These are phyloP conservation scores for Notarius lentiginosus DNA, from an alignment of 2,113 vertebrate species.

Conservation along the genomic window DNA sequence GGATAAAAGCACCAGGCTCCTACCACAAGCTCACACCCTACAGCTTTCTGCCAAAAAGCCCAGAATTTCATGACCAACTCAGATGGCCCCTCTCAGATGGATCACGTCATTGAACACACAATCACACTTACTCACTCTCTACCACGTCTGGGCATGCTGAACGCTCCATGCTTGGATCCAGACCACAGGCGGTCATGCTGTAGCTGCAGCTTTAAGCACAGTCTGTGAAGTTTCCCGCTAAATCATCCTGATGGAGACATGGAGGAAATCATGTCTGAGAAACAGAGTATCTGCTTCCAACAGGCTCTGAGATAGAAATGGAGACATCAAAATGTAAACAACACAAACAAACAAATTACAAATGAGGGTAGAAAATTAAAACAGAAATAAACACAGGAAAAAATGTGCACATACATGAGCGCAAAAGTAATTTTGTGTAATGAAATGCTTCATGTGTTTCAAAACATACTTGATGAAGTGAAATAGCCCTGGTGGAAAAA, in stretches of 20 bases:
- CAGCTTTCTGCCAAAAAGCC: constrained; percentile 46
- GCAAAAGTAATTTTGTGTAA: not conserved
- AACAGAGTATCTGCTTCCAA: not conserved
- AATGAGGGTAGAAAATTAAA: not conserved
- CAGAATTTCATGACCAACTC: constrained; percentile 13
- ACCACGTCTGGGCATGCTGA: constrained; percentile 61
- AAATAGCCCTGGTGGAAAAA: not conserved
- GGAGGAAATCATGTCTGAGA: constrained; percentile 2
- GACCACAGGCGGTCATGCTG: constrained; percentile 55
- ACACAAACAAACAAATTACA: not conserved
- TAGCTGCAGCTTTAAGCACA: constrained; percentile 51
- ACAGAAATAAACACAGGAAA: no score
- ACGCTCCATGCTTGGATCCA: constrained; percentile 55
- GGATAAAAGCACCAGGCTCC: constrained; percentile 2
- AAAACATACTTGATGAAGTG: no score
- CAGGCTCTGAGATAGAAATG: not conserved
- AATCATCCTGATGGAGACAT: constrained; percentile 62
- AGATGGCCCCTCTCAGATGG: not conserved
- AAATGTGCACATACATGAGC: not conserved
- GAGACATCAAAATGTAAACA: not conserved
- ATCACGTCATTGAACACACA: constrained; percentile 41
- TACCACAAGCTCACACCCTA: constrained; percentile 43
- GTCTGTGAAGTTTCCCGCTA: constrained; percentile 60
- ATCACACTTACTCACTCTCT: constrained; percentile 46
- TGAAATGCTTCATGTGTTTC: not conserved